phyloP scores from a whole-genome alignment of 1,140 invertebrate species.

The Drosophila gunungcola region DNA sequence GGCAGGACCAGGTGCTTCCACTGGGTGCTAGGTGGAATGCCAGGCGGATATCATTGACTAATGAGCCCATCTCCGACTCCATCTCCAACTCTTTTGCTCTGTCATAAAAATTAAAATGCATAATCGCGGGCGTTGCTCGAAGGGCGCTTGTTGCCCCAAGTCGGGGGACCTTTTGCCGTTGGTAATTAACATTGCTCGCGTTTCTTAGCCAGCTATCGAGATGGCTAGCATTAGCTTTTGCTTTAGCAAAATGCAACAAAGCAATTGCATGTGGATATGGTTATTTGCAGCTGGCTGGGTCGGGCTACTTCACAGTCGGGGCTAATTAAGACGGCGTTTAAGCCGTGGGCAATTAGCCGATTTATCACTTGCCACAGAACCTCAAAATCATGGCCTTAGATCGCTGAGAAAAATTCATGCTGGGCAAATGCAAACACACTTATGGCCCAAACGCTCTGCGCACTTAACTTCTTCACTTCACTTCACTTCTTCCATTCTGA shows the following conservation, averaged over 20 bases:
- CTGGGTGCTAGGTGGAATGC: conserved; percentile 35
- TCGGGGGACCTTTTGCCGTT: not conserved
- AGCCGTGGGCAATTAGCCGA: conserved; percentile 66
- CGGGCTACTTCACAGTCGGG: conserved; percentile 52
- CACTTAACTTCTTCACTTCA: conserved; percentile 33
- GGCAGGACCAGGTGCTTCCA: not conserved
- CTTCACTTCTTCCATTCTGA: not conserved
- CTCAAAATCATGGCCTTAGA: conserved; percentile 51
- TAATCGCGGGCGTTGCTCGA: conserved; percentile 59
- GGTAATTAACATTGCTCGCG: conserved; percentile 60
- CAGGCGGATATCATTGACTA: conserved; percentile 73
- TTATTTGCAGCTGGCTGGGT: conserved; percentile 45
- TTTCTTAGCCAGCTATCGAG: conserved; percentile 13
- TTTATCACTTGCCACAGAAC: conserved; percentile 65
- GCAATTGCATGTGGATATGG: conserved; percentile 53
- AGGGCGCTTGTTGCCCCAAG: conserved; percentile 8
- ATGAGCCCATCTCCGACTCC: conserved; percentile 51
- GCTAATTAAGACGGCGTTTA: conserved; percentile 68
- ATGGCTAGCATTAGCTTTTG: not conserved
- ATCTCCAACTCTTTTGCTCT: conserved; percentile 22
- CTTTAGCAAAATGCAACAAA: conserved; percentile 6
- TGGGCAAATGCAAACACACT: conserved; percentile 61
- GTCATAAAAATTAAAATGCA: conserved; percentile 63
- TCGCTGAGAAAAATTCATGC: conserved; percentile 26
- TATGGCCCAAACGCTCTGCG: conserved; percentile 18